Base-by-base conservation (phyloP, 1,140 invertebrate species). In the Ruditapes philippinarum region DNA sequence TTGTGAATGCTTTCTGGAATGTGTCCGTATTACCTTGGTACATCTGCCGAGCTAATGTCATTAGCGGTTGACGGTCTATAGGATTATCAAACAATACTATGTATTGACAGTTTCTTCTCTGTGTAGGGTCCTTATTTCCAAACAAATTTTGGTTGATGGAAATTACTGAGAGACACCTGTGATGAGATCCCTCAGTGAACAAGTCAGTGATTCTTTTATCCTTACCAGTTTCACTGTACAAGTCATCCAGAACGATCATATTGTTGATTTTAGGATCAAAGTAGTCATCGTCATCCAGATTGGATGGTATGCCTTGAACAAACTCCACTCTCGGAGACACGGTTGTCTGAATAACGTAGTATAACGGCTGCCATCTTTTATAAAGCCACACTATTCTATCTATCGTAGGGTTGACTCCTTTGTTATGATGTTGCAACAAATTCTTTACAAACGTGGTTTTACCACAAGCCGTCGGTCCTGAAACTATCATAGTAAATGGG, bases 331-430 rank as follows among this genome's bases (percentile, higher is more conserved):
- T n/a, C 28, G 83, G 49, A 0, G 25, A 22, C 7, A 86, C 70
- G 25, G 73, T 62, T 60, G 19, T 73, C 22, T 60, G 11, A 49
- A 86, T 78, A 3, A 33, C n/a, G 19, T 38, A 19, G 45, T 85
- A 86, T 33, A 86, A 25, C 3, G 83, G 83, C 45, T 86, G 83
- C 83, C 83, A 86, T 65, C 83, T 31, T 86, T 60, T 86, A 40
- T 86, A 86, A 28, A 86, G 42, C 70, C 83, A 86, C 36, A 86
- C 60, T 25, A 83, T 83, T 49, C 57, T 70, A 1, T 85, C 28
- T n/a, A 74, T 73, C 19, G 38, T 40, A 19, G 80, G 79, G 14
- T 68, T 54, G 17, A 83, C 42, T 17, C 60, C 68, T 25, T 22
- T 22, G 7, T 11, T 68, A 49, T 83, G 57, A 38, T 83, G 65